A percentile compares a stretch with the other conserved stretches of the same genome.
Conservation (phyloP, 2,888 invertebrate species). For the Platerodrilus igneus region DNA sequence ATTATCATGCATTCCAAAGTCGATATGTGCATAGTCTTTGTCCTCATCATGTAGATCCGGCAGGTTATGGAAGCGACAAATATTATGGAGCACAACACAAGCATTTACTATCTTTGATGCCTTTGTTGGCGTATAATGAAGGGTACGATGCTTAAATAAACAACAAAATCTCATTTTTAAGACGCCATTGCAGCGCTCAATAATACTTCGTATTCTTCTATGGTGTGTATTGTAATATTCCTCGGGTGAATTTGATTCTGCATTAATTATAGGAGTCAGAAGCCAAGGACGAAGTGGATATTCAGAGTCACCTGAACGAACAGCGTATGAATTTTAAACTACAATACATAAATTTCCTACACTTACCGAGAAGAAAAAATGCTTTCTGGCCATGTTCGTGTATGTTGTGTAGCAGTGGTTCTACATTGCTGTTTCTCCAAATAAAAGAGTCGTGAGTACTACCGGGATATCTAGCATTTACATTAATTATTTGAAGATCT, state of each 20-base stretch:
- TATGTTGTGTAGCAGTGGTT: no score
- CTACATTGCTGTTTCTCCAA: no score
- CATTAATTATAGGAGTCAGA: constrained; percentile 29
- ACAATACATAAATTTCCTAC: no score
- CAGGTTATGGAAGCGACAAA: constrained; percentile 13
- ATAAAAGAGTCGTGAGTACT: no score
- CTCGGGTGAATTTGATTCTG: constrained; percentile 21
- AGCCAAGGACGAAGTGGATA: constrained; percentile 32
- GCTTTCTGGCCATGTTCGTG: no score
- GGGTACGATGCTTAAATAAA: constrained; percentile 25
- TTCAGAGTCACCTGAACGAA: constrained; percentile 33
- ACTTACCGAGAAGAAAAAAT: no score
- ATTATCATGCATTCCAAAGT: no score
- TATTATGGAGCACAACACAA: constrained; percentile 32
- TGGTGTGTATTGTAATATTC: constrained; percentile 25
- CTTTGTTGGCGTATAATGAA: constrained; percentile 30
- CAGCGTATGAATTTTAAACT: no score
- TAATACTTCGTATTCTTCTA: constrained; percentile 21
- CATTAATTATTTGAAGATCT: no score
- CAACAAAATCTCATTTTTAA: constrained; percentile 33
- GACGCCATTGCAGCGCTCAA: constrained; percentile 29
- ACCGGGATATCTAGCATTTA: no score
- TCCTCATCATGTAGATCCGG: constrained; percentile 5
- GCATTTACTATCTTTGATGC: constrained; percentile 32
- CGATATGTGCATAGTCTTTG: no score